Percentiles rank a stretch among this genome's conserved stretches.
Conservation (phyloP, 2,797 vertebrate species). For the Lepilemur septentrionalis region DNA sequence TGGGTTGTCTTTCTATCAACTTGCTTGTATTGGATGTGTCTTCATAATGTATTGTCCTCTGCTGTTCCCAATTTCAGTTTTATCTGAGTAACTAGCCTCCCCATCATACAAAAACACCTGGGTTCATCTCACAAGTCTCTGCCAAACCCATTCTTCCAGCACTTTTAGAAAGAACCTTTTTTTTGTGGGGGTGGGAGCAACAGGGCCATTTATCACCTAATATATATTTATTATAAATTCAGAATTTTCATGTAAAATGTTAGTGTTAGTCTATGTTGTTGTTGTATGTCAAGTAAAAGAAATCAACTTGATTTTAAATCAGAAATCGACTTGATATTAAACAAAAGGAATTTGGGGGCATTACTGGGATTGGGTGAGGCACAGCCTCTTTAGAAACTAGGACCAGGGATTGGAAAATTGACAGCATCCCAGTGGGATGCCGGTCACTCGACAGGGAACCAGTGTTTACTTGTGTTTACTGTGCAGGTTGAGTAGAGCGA, state of each 20-base stretch:
- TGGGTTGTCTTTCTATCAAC: not conserved
- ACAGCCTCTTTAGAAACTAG: not conserved
- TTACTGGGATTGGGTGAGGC: not conserved
- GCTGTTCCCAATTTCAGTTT: not conserved
- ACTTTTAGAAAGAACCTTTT: not conserved
- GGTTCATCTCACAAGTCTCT: not conserved
- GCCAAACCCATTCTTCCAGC: not conserved
- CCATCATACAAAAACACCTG: not conserved
- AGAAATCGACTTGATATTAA: not conserved
- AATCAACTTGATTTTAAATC: not conserved
- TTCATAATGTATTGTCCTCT: not conserved
- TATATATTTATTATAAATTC: not conserved
- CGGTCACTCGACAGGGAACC: not conserved
- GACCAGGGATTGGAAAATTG: not conserved
- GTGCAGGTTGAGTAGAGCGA: not conserved
- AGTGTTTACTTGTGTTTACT: not conserved
- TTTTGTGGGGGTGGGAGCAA: not conserved
- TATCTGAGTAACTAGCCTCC: not conserved
- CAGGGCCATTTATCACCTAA: not conserved
- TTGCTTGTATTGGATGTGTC: not conserved
- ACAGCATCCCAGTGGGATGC: rapidly evolving
- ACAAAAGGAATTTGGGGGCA: not conserved
- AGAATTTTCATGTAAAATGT: not conserved
- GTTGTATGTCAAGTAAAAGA: not conserved
- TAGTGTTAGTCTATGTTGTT: not conserved